Evolutionary conservation across 2,113 vertebrate species (phyloP), one percentile per base, ranked within the genome.

Genomic region (Brienomyrus longianalis): DNA sequence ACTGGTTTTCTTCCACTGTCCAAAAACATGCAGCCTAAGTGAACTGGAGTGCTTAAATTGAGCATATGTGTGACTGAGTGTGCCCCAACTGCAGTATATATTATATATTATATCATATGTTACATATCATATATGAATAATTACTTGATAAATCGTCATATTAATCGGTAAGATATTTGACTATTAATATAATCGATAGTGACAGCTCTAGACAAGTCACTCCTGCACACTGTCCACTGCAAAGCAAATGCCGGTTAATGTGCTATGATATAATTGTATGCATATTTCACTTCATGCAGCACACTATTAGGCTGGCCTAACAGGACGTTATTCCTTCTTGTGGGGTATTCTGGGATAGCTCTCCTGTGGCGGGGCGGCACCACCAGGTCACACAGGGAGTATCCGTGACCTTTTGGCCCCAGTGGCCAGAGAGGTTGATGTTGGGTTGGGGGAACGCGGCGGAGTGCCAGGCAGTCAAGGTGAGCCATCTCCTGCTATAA

Each of bases 401-500:
- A 86, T 90, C 43, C 35, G 47, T 85, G 85, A n/a, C 88, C 47
- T 89, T 89, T 88, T 87, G 54, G 39, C 54, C 88, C 88, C 89
- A 47, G 50, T 56, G 83, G 90, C 85, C 86, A 83, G 48, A 83
- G 39, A 89, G 51, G 86, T 80, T 89, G 50, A 89, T 66, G 86
- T 86, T 80, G 50, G 89, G 88, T 90, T 91, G 91, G 59, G 90
- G 91, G 91, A 90, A 90, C 56, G 90, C 90, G 88, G 48, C 43
- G 62, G 89, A 88, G 84, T 89, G 90, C 84, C 43, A 80, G 54
- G 89, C 59, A 88, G 91, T 92, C 91, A 93, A 92, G 92, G 92
- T 91, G 91, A 92, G 90, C 87, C 89, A 90, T 93, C 92, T 91
- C 90, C 88, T 54, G 89, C 43, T 45, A 91, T 92, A 92, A 87